Evolutionary conservation across 2,113 vertebrate genomes (phyloP).

Genomic region (Chamaea fasciata): DNA sequence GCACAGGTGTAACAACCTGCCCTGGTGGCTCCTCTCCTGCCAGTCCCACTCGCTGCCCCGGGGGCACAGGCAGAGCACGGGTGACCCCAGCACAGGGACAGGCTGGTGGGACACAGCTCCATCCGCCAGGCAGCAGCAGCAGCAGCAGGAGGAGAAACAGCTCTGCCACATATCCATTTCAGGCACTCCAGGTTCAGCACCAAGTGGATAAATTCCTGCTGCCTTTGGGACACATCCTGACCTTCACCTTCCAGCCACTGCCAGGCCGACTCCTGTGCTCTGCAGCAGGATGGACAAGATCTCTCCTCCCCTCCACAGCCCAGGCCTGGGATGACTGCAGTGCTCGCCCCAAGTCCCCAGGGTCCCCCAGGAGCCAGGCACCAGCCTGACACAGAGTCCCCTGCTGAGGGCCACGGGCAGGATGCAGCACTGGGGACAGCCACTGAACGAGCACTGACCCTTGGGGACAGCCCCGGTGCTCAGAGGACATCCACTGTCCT

Average conservation of each 20-base stretch:
- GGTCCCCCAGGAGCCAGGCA: background rate
- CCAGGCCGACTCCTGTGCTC: fast-evolving
- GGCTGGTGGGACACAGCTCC: background rate
- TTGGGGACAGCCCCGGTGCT: fast-evolving
- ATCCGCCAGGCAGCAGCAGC: background rate
- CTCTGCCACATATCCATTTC: background rate
- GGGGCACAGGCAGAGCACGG: fast-evolving
- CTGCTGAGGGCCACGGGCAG: fast-evolving
- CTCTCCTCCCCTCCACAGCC: background rate
- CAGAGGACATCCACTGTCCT: fast-evolving
- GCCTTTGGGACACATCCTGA: background rate
- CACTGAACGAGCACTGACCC: fast-evolving
- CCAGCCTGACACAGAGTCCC: fast-evolving
- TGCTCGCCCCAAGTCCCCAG: fast-evolving
- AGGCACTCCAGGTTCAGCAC: background rate
- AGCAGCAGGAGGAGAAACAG: background rate
- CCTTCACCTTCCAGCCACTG: background rate
- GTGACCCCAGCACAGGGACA: background rate
- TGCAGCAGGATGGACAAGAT: background rate
- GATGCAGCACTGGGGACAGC: fast-evolving
- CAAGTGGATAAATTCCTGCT: background rate
- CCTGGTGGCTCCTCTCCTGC: background rate
- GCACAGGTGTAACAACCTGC: fast-evolving
- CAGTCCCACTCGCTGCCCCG: background rate
- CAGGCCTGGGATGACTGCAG: fast-evolving